Evolutionary conservation across 2,888 invertebrate genomes (phyloP).

Genomic region (Drosophila ezoana): DNA sequence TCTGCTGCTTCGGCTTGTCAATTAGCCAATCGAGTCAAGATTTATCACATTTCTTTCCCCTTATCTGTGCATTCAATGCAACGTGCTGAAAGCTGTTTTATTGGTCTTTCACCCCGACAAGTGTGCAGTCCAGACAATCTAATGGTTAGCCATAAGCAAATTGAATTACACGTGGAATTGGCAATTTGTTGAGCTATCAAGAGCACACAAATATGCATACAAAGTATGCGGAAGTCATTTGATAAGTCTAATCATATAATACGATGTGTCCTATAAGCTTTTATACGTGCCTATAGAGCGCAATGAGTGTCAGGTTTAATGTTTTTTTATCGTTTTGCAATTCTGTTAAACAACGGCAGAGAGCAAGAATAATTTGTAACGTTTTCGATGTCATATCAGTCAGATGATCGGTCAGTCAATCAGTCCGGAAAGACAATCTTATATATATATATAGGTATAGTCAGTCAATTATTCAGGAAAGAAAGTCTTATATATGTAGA

Average conservation of each 20-base stretch:
- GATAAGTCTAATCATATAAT: slow-evolving; percentile 10
- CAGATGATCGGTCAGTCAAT: no score
- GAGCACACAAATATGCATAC: slow-evolving; percentile 32
- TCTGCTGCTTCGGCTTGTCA: slow-evolving; percentile 35
- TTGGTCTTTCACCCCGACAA: slow-evolving; percentile 23
- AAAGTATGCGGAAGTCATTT: slow-evolving; percentile 41
- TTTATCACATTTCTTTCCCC: slow-evolving; percentile 65
- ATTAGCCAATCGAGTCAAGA: slow-evolving; percentile 62
- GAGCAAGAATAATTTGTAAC: not conserved
- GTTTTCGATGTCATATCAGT: not conserved
- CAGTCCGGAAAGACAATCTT: no score
- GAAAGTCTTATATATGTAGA: no score
- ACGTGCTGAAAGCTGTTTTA: slow-evolving; percentile 53
- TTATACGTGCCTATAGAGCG: not conserved
- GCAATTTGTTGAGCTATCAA: slow-evolving; percentile 29
- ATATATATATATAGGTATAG: no score
- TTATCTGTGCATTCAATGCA: slow-evolving; percentile 32
- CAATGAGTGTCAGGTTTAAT: not conserved
- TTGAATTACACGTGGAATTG: slow-evolving; percentile 20
- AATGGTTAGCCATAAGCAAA: slow-evolving; percentile 20
- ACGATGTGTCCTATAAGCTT: not conserved
- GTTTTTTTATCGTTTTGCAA: not conserved
- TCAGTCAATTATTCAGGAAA: no score
- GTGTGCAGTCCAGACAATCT: slow-evolving; percentile 20
- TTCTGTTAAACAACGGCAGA: not conserved